Conservation (phyloP, 2,113 vertebrate species). For the Epinephelus fuscoguttatus region DNA sequence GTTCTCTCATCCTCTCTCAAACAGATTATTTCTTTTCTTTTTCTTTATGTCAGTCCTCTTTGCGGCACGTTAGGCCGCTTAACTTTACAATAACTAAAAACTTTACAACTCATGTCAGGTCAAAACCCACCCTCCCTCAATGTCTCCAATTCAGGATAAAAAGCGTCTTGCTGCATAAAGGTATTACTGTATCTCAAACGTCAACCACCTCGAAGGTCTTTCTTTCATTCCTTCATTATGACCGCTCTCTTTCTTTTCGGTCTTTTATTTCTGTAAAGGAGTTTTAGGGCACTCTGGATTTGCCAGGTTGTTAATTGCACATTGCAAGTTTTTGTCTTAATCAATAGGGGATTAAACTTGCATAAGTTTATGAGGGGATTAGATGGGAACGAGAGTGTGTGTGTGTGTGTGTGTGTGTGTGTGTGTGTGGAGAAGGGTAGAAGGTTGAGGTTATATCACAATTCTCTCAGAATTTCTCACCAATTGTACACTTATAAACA, state of each 20-base stretch:
- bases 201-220: constrained; percentile 59
- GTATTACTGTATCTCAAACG: constrained; percentile 67
- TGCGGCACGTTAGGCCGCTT: constrained; percentile 76
- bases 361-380: constrained; percentile 67
- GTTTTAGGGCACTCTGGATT: constrained; percentile 67
- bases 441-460: constrained; percentile 36
- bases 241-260: constrained; percentile 51
- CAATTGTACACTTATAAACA: constrained; percentile 1
- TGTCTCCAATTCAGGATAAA: constrained; percentile 59
- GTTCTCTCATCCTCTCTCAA: constrained; percentile 56
- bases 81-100: constrained; percentile 73
- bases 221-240: constrained; percentile 49
- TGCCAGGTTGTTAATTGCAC: constrained; percentile 76
- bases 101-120: constrained; percentile 56
- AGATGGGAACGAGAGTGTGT: constrained; percentile 32
- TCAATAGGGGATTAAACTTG: constrained; percentile 67
- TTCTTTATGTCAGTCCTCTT: constrained; percentile 73
- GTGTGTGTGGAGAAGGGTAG: neutral
- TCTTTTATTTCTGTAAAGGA: constrained; percentile 51
- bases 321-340: constrained; percentile 71
- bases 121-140: constrained; percentile 46
- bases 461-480: constrained; percentile 7
- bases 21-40: constrained; percentile 77
- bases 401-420: constrained; percentile 10
- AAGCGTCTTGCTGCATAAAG: constrained; percentile 43